Conservation (phyloP, 2,113 vertebrate genomes). For the Catharus minimus region DNA sequence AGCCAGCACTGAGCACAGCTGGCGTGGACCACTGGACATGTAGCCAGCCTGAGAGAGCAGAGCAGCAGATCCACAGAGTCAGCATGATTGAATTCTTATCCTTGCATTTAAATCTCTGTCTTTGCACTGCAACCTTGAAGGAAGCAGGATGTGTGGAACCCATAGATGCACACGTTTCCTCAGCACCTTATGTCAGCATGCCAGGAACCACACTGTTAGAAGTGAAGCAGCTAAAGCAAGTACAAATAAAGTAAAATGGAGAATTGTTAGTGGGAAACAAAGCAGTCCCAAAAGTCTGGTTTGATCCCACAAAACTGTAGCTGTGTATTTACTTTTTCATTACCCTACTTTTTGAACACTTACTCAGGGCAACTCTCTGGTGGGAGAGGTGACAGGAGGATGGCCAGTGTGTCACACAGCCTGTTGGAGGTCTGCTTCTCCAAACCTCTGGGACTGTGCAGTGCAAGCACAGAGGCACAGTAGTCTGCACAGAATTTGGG, state of each 20-base stretch:
- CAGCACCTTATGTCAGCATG: fast-evolving
- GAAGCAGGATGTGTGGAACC: background rate
- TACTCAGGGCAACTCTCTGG: fast-evolving
- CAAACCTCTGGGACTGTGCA: background rate
- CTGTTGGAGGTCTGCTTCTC: background rate
- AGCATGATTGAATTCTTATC: fast-evolving
- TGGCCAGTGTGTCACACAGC: background rate
- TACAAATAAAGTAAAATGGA: background rate
- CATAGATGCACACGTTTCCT: fast-evolving
- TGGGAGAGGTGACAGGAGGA: background rate
- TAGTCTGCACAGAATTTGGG: background rate
- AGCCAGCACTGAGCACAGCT: fast-evolving
- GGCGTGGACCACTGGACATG: background rate
- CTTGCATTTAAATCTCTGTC: background rate
- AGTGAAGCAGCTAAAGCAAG: background rate
- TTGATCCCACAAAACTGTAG: background rate
- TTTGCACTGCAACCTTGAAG: background rate
- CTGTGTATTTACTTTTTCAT: background rate
- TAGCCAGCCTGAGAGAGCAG: background rate
- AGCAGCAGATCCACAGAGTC: background rate
- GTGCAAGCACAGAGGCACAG: fast-evolving
- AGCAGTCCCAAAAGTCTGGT: background rate
- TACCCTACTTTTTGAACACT: background rate
- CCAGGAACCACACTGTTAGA: background rate
- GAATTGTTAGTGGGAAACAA: fast-evolving